Evolutionary conservation across 2,113 vertebrate genomes (phyloP), one percentile per base, ranked within the genome.

Genomic region (Dasypus novemcinctus): DNA sequence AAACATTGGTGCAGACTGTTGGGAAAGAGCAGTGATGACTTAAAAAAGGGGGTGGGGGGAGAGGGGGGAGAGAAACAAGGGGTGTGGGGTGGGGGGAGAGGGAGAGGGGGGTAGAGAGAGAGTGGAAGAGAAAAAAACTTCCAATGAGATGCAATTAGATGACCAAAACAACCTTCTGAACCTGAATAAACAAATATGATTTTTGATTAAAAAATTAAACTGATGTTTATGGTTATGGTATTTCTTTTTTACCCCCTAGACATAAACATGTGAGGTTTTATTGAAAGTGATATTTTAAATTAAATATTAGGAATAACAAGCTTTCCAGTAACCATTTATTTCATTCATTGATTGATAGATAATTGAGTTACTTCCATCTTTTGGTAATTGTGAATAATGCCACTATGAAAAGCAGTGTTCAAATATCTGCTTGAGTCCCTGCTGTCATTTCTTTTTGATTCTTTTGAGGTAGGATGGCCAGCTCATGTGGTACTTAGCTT

Each of bases 201-300:
- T 71, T 93, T 82, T 82, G 25, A 25, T 63, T 82, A 88, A 90
- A 74, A 85, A 91, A 57, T 75, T 59, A 57, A 93, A 66, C 13
- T 86, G 52, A 29, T 31, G 29, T 46, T 46, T 46, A 82, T 82
- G 27, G 61, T 76, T 68, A 80, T 31, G 33, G 9, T 36, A 74
- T 96, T 46, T 46, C 43, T 46, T 46, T 9, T 9, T 9, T 9
- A 5, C 43, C 43, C 43, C 43, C 33, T n/a, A 23, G n/a, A 74
- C 38, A 68, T 27, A 61, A 43, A 61, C 41, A 69, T 61, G 31
- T 33, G 64, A 69, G 5, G 5, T 46, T 76, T 3, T 49, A 61
- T 1, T 29, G 41, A 66, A 20, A 18, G 38, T 0, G 14, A n/a
- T 52, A 29, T 23, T 92, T 92, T 71, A 12, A 64, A 74, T 82